A percentile compares a stretch with the other conserved stretches of the same genome.
Conservation (phyloP, 2,113 vertebrate genomes). For the Archocentrus centrarchus region DNA sequence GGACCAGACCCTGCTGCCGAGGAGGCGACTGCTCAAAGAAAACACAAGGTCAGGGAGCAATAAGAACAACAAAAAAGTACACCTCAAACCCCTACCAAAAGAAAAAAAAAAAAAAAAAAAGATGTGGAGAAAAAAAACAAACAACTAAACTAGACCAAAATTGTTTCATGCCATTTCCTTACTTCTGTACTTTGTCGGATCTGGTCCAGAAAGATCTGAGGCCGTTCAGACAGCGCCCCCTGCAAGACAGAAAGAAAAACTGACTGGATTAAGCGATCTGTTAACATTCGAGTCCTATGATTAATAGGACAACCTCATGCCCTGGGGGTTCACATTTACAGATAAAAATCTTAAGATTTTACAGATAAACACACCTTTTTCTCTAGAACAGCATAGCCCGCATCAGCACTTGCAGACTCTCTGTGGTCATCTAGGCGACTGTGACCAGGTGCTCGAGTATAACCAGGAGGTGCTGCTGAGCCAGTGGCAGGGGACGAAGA, state of each 20-base stretch:
- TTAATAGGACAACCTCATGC: background rate
- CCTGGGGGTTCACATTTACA: background rate
- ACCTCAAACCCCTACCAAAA: background rate
- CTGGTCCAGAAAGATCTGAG: conserved; percentile 86
- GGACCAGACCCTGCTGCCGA: conserved; percentile 81
- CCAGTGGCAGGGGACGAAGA: conserved; percentile 54
- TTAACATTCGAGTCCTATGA: background rate
- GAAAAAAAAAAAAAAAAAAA: background rate
- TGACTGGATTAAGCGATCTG: background rate
- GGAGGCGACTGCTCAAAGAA: conserved; percentile 69
- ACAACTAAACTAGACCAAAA: background rate
- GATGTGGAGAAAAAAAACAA: background rate
- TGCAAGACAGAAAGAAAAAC: conserved; percentile 47
- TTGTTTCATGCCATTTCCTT: conserved; percentile 34
- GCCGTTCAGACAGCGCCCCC: conserved; percentile 88
- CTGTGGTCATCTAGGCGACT: conserved; percentile 82
- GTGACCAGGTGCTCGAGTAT: conserved; percentile 75
- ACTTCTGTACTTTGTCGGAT: conserved; percentile 85
- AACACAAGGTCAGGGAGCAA: background rate
- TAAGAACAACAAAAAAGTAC: background rate
- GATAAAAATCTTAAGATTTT: background rate
- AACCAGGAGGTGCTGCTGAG: conserved; percentile 53
- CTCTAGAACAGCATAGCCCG: conserved; percentile 90
- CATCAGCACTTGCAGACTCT: conserved; percentile 90
- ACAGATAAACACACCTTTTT: conserved; percentile 83